Percentiles rank a stretch among this genome's conserved stretches.
Evolutionary conservation across 53 echinoderm and acorn worm species (phyloP).

Genomic region (Henricia sp.): DNA sequence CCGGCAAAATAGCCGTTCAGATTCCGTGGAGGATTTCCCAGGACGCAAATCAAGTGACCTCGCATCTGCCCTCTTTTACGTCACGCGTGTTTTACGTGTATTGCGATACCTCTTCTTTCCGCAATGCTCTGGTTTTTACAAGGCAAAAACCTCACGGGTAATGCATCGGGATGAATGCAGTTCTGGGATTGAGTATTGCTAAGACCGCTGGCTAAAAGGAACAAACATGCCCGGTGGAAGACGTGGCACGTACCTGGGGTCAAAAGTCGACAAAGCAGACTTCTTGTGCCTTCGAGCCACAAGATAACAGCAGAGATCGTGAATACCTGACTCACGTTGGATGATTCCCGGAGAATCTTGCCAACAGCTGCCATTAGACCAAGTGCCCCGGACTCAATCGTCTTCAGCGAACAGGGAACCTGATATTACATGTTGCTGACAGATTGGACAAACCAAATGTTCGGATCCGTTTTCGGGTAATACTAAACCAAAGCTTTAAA

Average conservation of each 20-base stretch:
- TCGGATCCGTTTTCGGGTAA: neutral
- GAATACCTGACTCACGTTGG: neutral
- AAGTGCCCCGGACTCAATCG: neutral
- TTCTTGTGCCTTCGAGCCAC: neutral
- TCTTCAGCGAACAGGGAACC: neutral
- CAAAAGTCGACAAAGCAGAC: neutral
- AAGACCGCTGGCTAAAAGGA: too few relatives aligned
- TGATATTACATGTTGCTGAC: conserved; percentile 24
- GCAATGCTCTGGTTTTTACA: neutral
- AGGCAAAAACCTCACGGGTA: neutral
- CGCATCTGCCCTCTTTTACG: conserved; percentile 7
- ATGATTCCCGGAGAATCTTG: neutral
- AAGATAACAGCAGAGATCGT: neutral
- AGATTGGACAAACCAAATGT: conserved; percentile 10
- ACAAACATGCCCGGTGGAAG: too few relatives aligned
- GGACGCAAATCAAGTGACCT: neutral
- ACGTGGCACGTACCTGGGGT: neutral
- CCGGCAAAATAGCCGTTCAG: neutral
- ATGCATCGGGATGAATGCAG: neutral
- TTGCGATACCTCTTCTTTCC: too few relatives aligned
- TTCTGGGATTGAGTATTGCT: neutral
- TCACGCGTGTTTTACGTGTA: too few relatives aligned
- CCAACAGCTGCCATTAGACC: neutral
- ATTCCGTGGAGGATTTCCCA: neutral
- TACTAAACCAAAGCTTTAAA: neutral